phyloP scores from a whole-genome alignment of 1,140 invertebrate genomes.

The Brachystomella parvula region DNA sequence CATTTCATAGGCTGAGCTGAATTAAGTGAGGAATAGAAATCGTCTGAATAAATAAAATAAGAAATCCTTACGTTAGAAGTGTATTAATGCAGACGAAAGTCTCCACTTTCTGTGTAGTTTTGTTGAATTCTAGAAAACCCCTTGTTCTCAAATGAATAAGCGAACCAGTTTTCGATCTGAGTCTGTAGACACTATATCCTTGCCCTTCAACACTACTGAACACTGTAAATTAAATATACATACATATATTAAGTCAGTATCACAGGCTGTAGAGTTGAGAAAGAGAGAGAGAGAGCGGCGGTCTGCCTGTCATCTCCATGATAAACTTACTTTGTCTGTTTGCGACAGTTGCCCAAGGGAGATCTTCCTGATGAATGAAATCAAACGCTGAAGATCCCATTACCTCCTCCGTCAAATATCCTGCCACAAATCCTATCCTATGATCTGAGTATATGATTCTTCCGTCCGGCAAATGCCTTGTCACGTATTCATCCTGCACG shows the following conservation, averaged over 20 bases:
- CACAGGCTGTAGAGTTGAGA: no score
- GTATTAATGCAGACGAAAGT: constrained; percentile 79
- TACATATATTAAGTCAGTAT: no score
- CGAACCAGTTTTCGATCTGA: constrained; percentile 65
- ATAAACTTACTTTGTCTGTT: constrained; percentile 68
- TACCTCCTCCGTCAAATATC: constrained; percentile 75
- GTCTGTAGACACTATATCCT: constrained; percentile 70
- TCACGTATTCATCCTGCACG: constrained; percentile 72
- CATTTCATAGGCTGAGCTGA: no score
- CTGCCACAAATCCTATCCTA: constrained; percentile 71
- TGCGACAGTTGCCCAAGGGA: constrained; percentile 70
- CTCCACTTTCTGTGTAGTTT: constrained; percentile 58
- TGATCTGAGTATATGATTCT: constrained; percentile 76
- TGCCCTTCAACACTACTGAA: constrained; percentile 63
- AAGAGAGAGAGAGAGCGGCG: constrained; percentile 24
- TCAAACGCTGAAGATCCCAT: constrained; percentile 68
- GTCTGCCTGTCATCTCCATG: neutral
- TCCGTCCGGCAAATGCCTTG: constrained; percentile 71
- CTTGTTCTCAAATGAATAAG: constrained; percentile 71
- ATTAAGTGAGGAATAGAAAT: no score
- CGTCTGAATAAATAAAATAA: neutral
- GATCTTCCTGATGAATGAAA: constrained; percentile 78
- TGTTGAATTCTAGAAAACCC: constrained; percentile 67
- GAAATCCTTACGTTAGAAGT: constrained; percentile 53
- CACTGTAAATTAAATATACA: constrained; percentile 57